Base-by-base conservation (phyloP, 2,888 invertebrate genomes). In the Caenorhabditis becei region DNA sequence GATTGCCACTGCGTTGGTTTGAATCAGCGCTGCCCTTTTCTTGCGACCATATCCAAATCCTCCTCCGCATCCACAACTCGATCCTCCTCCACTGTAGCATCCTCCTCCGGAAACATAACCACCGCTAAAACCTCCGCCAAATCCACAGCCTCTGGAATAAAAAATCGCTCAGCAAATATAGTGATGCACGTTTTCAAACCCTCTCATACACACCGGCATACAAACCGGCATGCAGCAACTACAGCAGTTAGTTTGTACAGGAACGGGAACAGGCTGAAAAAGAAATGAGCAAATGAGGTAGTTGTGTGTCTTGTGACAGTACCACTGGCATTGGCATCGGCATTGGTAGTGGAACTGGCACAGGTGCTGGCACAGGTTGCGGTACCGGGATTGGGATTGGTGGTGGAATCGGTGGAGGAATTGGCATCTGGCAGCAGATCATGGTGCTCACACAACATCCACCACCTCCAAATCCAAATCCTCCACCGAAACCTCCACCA, bases 161-260 rank as follows among this genome's bases (percentile, higher is more conserved):
- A 70, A 71, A 56, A 56, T 16, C n/a, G 35, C 20, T 65, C 51
- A 66, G 75, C 66, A 78, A 71, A 78, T 65, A 65, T 26, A 62
- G 56, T 51, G 32, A 41, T 51, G 44, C 62, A 74, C 49, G 66
- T 59, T 74, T 51, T 35, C 44, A 49, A 59, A 83, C 84, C 83
- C 79, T 83, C 86, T 69, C 87, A 87, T 83, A 63, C 88, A 88
- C 70, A 85, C 80, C 14, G 87, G 85, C 80, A 86, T 80, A 62
- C 88, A 88, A 35, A 87, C 83, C n/a, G 88, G 88, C 74, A 86
- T 80, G 59, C 88, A 88, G 62, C 86, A 87, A 20, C 87, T 82
- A 72, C 87, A 87, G 47, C 87, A 87, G 51, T 66, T 77, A 18
- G n/a, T 59, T 28, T 59, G 66, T 23, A 83, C 66, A 23, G 79